Evolutionary conservation across 1,140 invertebrate species (phyloP).

Genomic region (Belonocnema kinseyi): DNA sequence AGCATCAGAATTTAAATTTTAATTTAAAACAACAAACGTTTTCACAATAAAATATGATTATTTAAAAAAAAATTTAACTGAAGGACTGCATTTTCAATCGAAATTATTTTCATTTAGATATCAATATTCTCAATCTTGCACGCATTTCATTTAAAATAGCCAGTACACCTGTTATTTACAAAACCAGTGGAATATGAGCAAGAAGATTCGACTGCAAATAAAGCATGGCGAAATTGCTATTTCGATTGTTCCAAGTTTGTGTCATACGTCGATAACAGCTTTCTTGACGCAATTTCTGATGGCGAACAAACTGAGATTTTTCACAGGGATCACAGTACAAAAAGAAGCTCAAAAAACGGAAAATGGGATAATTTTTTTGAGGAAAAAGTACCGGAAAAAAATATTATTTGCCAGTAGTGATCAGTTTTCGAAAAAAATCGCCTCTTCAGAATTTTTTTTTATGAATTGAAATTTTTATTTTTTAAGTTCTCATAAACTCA

Average conservation of each 20-base stretch:
- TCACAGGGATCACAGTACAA: background rate
- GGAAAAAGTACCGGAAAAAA: too few relatives aligned
- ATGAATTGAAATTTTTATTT: background rate
- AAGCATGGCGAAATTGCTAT: too few relatives aligned
- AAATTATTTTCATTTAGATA: too few relatives aligned
- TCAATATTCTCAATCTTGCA: background rate
- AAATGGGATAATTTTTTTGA: background rate
- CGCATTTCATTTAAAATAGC: background rate
- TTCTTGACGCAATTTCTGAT: too few relatives aligned
- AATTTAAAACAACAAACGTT: too few relatives aligned
- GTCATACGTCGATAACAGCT: too few relatives aligned
- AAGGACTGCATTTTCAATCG: background rate
- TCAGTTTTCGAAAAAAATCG: too few relatives aligned
- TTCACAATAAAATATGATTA: background rate
- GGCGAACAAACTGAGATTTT: too few relatives aligned
- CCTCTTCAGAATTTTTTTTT: too few relatives aligned
- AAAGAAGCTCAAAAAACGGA: too few relatives aligned
- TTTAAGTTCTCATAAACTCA: background rate
- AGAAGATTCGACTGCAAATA: background rate
- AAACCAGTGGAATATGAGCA: background rate
- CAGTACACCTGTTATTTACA: slow-evolving; percentile 22
- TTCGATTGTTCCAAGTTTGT: too few relatives aligned
- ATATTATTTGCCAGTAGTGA: too few relatives aligned
- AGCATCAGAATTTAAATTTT: background rate
- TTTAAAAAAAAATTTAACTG: background rate